Conservation (phyloP, 1,140 invertebrate genomes). For the Ganaspis sp. region DNA sequence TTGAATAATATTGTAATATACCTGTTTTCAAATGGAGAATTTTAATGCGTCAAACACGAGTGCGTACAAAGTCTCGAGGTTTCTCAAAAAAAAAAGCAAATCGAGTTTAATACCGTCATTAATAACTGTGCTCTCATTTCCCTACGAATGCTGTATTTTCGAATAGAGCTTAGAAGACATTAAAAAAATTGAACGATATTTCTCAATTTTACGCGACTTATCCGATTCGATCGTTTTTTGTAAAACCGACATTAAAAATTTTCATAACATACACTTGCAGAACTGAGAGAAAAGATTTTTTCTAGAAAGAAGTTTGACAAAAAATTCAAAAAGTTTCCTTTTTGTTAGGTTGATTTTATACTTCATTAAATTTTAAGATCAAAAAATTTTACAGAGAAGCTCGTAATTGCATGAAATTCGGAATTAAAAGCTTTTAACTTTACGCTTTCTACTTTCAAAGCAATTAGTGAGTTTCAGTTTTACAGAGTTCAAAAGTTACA, state of each 20-base stretch:
- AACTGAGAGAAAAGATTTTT: background rate
- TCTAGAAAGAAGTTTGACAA: background rate
- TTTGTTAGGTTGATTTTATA: no score
- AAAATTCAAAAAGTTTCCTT: no score
- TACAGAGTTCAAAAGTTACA: no score
- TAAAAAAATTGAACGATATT: background rate
- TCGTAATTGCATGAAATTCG: background rate
- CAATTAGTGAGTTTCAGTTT: background rate
- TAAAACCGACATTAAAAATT: background rate
- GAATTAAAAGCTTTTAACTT: background rate
- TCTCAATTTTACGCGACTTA: constrained; percentile 7
- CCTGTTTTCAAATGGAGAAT: background rate
- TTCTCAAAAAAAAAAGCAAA: background rate
- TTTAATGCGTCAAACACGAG: background rate
- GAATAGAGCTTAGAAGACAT: constrained; percentile 8
- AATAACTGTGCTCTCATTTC: constrained; percentile 12
- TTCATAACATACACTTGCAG: background rate
- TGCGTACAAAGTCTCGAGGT: background rate
- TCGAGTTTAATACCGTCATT: background rate
- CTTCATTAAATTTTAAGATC: no score
- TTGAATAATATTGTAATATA: background rate
- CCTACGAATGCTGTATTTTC: background rate
- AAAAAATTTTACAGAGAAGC: no score
- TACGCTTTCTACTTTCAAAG: background rate
- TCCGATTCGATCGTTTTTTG: background rate